phyloP scores from a whole-genome alignment of 2,888 invertebrate genomes.

The Panorpa germanica region DNA sequence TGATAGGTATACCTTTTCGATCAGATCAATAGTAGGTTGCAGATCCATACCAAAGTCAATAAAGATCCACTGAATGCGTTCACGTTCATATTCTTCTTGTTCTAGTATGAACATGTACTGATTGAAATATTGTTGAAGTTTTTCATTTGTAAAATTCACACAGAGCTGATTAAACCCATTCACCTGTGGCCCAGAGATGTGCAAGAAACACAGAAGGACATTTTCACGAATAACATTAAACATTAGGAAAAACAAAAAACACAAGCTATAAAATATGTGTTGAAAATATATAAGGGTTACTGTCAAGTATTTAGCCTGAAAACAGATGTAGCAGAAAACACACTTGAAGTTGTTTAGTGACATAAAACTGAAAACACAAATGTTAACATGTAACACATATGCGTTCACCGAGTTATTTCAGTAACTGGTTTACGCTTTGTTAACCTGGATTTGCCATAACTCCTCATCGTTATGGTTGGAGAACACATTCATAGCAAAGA shows the following conservation, averaged over 20 bases:
- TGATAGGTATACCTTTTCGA: constrained; percentile 66
- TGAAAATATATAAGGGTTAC: too few species aligned
- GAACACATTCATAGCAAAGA: too few species aligned
- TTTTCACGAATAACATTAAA: constrained; percentile 16
- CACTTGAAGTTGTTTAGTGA: too few species aligned
- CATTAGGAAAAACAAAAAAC: constrained; percentile 19
- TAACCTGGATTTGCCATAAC: too few species aligned
- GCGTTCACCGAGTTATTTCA: too few species aligned
- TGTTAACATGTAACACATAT: too few species aligned
- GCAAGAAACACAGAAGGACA: constrained; percentile 13
- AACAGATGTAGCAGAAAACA: too few species aligned
- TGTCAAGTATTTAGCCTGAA: too few species aligned
- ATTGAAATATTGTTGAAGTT: constrained; percentile 91
- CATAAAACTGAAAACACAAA: too few species aligned
- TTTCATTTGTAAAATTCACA: constrained; percentile 93
- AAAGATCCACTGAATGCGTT: constrained; percentile 80
- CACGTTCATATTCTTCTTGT: constrained; percentile 87
- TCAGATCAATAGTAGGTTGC: constrained; percentile 74
- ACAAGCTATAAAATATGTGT: too few species aligned
- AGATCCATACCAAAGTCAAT: constrained; percentile 94
- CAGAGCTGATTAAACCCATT: constrained; percentile 92
- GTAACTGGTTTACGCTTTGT: too few species aligned
- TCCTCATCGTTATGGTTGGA: too few species aligned
- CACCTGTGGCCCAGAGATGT: constrained; percentile 38
- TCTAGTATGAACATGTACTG: constrained; percentile 92